Base-by-base conservation (phyloP, 2,888 invertebrate genomes). In the Campopleginae sp. region DNA sequence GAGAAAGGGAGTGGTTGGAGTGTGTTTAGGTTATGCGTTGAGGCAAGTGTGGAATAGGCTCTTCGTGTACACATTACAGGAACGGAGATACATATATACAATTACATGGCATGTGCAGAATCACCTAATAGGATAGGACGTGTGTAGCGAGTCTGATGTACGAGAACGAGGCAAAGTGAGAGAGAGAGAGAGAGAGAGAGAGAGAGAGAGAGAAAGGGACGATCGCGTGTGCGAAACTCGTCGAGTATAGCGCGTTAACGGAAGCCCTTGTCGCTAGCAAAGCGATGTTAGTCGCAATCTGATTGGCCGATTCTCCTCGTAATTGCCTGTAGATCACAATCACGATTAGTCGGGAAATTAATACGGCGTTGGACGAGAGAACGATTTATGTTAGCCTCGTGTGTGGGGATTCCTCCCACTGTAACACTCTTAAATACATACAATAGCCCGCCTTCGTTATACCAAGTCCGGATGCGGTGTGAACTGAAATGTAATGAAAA, bases 321-420 rank as follows among this genome's bases (percentile, higher is more conserved):
- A 92, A 92, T 92, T 92, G 92, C 91, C 90, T 91, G 92, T 92
- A 92, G 92, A 92, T 92, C 91, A 89, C 91, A 89, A 92, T 92
- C 91, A 90, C 90, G 92, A 92, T 92, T 92, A 91, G 89, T 87
- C 88, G 89, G 91, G 91, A 91, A 92, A 92, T 92, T 92, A 92
- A 92, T 92, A 92, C 91, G 90, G 89, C 89, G 86, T 86, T 89
- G 88, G 88, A 86, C 88, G 89, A 86, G 88, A 88, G 87, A 84
- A 89, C 89, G 90, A 92, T 92, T 91, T 91, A 91, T 91, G 91
- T 79, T 85, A 61, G 65, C 74, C 81, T 79, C 81, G 54, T 70
- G 85, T 68, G 72, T 66, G 54, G 46, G 33, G 33, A 33, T 75
- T 61, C 74, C 44, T 65, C 71, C 63, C 19, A 76, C 27, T 66